A percentile compares a stretch with the other conserved stretches of the same genome.
Evolutionary conservation across 2,888 invertebrate genomes (phyloP).

Genomic region (Lymantria monacha): DNA sequence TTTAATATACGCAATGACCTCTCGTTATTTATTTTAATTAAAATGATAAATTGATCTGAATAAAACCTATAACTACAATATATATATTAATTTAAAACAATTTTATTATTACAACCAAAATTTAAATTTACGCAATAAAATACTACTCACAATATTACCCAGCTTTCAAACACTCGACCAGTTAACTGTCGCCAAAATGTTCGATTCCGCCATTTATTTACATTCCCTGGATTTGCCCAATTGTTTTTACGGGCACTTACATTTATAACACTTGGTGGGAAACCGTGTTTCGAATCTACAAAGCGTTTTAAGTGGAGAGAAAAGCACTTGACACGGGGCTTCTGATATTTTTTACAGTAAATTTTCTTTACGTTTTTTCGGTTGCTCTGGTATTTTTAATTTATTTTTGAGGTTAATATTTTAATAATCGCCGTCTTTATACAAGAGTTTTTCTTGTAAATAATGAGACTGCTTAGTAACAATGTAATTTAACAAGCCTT

Average conservation of each 20-base stretch:
- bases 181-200: slow-evolving; percentile 14
- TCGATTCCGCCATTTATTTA: slow-evolving; percentile 27
- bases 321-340: slow-evolving; percentile 23
- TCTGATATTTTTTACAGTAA: slow-evolving; percentile 10
- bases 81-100: background rate
- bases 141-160: background rate
- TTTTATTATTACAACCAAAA: background rate
- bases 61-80: too few relatives aligned
- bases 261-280: slow-evolving; percentile 32
- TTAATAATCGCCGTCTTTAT: slow-evolving; percentile 7
- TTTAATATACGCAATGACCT: too few relatives aligned
- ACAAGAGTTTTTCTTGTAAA: background rate
- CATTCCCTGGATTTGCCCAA: slow-evolving; percentile 23
- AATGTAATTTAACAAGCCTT: too few relatives aligned
- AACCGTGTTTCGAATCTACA: slow-evolving; percentile 31
- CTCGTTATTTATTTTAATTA: too few relatives aligned
- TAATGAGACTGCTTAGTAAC: too few relatives aligned
- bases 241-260: slow-evolving; percentile 36
- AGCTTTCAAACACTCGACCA: slow-evolving; percentile 4
- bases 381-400: slow-evolving; percentile 11
- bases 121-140: background rate
- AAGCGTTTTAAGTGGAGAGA: slow-evolving; percentile 19
- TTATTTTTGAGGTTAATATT: slow-evolving; percentile 11
- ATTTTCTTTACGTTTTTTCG: slow-evolving; percentile 1
- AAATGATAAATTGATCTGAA: too few relatives aligned